Percentiles rank a stretch among this genome's conserved stretches.
Evolutionary conservation across 2,888 invertebrate species (phyloP).

Genomic region (Sclerodermus sp.): DNA sequence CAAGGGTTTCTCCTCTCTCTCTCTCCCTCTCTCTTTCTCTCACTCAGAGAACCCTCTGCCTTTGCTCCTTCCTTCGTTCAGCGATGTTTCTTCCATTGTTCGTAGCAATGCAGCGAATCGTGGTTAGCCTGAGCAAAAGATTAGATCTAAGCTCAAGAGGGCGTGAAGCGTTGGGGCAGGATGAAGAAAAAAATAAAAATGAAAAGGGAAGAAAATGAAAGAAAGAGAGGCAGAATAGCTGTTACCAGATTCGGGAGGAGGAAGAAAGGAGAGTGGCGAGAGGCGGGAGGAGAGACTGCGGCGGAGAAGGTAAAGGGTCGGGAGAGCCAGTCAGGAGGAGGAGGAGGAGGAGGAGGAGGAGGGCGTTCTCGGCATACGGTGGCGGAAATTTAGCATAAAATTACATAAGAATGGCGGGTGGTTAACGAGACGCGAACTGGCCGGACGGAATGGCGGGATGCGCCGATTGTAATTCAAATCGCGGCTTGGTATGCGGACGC

Average conservation of each 20-base stretch:
- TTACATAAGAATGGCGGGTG: constrained; percentile 44
- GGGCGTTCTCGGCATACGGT: not conserved
- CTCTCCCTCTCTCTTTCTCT: no score
- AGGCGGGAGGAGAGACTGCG: not conserved
- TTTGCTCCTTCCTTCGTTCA: no score
- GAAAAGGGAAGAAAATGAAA: constrained; percentile 3
- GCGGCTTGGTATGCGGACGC: constrained; percentile 39
- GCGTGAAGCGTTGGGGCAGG: constrained; percentile 2
- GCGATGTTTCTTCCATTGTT: constrained; percentile 1
- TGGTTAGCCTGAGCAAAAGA: constrained; percentile 1
- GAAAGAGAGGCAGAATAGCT: not conserved
- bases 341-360: not conserved
- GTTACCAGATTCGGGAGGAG: not conserved
- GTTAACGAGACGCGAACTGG: constrained; percentile 44
- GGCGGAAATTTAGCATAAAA: constrained; percentile 44
- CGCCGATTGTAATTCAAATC: constrained; percentile 54
- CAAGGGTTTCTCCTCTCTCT: constrained; percentile 9
- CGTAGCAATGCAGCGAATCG: constrained; percentile 3
- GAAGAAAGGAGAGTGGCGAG: not conserved
- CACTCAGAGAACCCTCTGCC: no score
- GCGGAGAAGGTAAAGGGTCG: constrained; percentile 1
- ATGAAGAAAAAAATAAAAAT: not conserved
- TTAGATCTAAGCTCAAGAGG: not conserved
- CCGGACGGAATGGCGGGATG: constrained; percentile 42
- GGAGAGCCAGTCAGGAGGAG: no score